Evolutionary conservation across 2,888 invertebrate genomes (phyloP).

Genomic region (Pollenia angustigena): DNA sequence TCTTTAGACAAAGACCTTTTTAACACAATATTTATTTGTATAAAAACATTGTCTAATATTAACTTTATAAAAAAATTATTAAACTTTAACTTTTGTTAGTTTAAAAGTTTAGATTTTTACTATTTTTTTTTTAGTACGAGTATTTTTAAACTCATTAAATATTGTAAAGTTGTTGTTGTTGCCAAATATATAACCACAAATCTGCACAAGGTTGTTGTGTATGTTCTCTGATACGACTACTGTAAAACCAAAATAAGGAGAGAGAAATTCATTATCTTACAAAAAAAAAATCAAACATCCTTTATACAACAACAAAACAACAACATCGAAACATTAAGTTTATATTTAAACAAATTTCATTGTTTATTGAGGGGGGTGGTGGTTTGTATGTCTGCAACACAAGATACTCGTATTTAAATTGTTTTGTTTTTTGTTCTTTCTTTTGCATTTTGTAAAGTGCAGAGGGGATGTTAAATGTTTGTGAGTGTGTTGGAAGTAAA

Average conservation of each 20-base stretch:
- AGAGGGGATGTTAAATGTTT: background rate
- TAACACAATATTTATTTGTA: too few species aligned
- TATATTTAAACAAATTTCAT: slow-evolving; percentile 61
- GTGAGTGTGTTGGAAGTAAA: background rate
- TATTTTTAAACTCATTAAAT: slow-evolving; percentile 54
- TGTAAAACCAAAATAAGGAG: background rate
- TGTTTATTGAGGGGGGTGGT: slow-evolving; percentile 40
- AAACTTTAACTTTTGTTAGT: too few species aligned
- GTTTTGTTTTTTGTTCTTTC: background rate
- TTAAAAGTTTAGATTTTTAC: too few species aligned
- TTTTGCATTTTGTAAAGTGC: background rate
- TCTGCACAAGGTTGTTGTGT: slow-evolving; percentile 41
- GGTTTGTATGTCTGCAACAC: slow-evolving; percentile 24
- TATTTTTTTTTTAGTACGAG: too few species aligned
- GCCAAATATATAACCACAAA: slow-evolving; percentile 32
- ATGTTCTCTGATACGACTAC: background rate
- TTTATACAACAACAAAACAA: slow-evolving; percentile 16
- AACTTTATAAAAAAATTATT: too few species aligned
- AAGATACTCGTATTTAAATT: slow-evolving; percentile 20
- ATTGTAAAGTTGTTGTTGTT: slow-evolving; percentile 17
- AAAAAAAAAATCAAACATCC: slow-evolving; percentile 20
- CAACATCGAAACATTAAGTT: slow-evolving; percentile 39
- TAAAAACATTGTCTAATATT: too few species aligned
- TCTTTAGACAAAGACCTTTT: too few species aligned
- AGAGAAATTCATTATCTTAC: background rate